Base-by-base conservation (phyloP, 2,797 vertebrate species). In the Centroberyx gerrardi region DNA sequence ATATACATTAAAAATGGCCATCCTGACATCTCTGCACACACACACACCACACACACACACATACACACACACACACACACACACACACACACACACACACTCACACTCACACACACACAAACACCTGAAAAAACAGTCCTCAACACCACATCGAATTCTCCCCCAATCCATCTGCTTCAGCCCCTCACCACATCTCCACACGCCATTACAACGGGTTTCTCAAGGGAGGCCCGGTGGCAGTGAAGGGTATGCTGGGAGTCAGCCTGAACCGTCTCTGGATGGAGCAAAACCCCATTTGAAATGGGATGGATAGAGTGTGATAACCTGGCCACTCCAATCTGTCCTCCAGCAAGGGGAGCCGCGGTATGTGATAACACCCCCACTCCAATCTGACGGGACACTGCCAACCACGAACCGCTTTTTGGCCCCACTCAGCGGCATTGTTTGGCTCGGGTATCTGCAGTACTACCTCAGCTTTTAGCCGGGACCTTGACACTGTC, bases 311-410 rank as follows among this genome's bases (percentile, higher is more conserved):
- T 8, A 36, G 29, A 60, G 27, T 68, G 46, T 54, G 22, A 75
- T 72, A 36, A 68, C 36, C 27, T 38, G 54, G 62, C 2, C 42
- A 69, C 64, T 63, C 54, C 51, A 71, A 27, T 33, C 17, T 29
- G 44, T 61, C 62, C 38, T 38, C 44, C 15, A 62, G 29, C 4
- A 29, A 64, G 17, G 28, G 44, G 13, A 63, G 44, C 28, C 14
- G 2, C 61, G 18, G 31, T 29, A 17, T 9, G 61, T 0, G 53
- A 59, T 52, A 65, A 60, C 44, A 40, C 15, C 10, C 10, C 55
- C 36, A 54, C 44, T 56, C 29, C 27, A 51, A 60, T 12, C 14
- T 49, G 66, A 59, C 69, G 18, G 52, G 33, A 74, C 48, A 65
- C 51, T 7, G 33, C 6, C 10, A 2, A 33, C 58, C 38, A 14